Evolutionary conservation across 2,888 invertebrate species (phyloP).

Genomic region (Agonopterix heracliana): DNA sequence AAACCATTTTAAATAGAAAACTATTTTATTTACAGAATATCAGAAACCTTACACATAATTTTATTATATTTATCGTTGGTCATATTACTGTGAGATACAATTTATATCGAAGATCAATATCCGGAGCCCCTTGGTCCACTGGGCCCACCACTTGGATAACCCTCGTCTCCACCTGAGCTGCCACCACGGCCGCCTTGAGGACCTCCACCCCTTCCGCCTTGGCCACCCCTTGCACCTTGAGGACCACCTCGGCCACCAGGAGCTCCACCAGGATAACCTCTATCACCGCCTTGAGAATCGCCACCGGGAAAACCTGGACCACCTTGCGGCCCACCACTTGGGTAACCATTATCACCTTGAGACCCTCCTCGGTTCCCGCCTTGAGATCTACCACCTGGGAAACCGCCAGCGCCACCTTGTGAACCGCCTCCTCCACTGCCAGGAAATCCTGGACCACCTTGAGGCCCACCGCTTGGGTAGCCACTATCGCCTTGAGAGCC

Average conservation of each 20-base stretch:
- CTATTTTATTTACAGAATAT: too few species aligned
- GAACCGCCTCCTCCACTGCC: conserved; percentile 15
- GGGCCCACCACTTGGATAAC: conserved; percentile 62
- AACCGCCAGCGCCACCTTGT: conserved; percentile 23
- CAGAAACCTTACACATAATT: too few species aligned
- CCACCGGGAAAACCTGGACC: neutral
- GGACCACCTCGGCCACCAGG: conserved; percentile 14
- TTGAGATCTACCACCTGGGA: conserved; percentile 16
- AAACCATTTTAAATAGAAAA: too few species aligned
- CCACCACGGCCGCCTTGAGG: conserved; percentile 1
- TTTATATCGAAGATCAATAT: conserved; percentile 27
- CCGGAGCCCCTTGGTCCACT: conserved; percentile 61
- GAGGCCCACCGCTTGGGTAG: conserved; percentile 14
- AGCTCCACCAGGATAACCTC: conserved; percentile 23
- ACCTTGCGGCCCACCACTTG: conserved; percentile 11
- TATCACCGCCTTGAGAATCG: neutral
- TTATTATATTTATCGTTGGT: too few species aligned
- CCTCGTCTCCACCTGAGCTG: conserved; percentile 39
- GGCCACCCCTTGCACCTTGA: conserved; percentile 12
- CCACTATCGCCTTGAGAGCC: conserved; percentile 7
- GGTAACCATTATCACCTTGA: conserved; percentile 12
- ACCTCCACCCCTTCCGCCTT: conserved; percentile 10
- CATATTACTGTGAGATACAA: too few species aligned
- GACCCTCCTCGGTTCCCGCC: conserved; percentile 3
- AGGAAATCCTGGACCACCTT: neutral